Evolutionary conservation across 2,797 vertebrate species (phyloP).

Genomic region (Apogon hyalosoma): DNA sequence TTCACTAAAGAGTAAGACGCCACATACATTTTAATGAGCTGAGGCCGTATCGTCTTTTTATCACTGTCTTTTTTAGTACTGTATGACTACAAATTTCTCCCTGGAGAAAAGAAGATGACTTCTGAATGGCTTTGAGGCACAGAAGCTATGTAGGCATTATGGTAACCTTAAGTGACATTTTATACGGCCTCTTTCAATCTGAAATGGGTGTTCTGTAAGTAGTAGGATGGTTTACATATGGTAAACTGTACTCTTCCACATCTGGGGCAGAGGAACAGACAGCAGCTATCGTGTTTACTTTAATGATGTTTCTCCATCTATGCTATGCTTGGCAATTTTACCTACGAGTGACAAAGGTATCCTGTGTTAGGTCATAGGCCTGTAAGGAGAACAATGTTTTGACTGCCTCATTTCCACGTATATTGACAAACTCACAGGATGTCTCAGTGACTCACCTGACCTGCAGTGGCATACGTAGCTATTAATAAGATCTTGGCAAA

Average conservation of each 20-base stretch:
- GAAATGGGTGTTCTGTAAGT: constrained; percentile 26
- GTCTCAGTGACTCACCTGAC: constrained; percentile 84
- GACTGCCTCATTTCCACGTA: constrained; percentile 43
- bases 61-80: constrained; percentile 71
- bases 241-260: constrained; percentile 38
- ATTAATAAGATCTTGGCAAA: constrained; percentile 88
- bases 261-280: constrained; percentile 31
- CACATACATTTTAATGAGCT: constrained; percentile 81
- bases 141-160: constrained; percentile 52
- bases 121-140: constrained; percentile 56
- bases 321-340: constrained; percentile 32
- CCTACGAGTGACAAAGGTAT: constrained; percentile 35
- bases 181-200: constrained; percentile 55
- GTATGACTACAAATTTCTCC: constrained; percentile 75
- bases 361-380: constrained; percentile 20
- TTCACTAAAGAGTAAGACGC: constrained; percentile 75
- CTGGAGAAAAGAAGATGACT: constrained; percentile 60
- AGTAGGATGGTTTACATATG: constrained; percentile 54
- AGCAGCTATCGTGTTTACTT: constrained; percentile 14
- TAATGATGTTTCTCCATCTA: constrained; percentile 19
- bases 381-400: constrained; percentile 13
- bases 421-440: constrained; percentile 58
- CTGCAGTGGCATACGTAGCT: constrained; percentile 89
- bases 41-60: constrained; percentile 66
- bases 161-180: constrained; percentile 52